Conservation (phyloP, 2,888 invertebrate species). For the Polyommatus icarus region DNA sequence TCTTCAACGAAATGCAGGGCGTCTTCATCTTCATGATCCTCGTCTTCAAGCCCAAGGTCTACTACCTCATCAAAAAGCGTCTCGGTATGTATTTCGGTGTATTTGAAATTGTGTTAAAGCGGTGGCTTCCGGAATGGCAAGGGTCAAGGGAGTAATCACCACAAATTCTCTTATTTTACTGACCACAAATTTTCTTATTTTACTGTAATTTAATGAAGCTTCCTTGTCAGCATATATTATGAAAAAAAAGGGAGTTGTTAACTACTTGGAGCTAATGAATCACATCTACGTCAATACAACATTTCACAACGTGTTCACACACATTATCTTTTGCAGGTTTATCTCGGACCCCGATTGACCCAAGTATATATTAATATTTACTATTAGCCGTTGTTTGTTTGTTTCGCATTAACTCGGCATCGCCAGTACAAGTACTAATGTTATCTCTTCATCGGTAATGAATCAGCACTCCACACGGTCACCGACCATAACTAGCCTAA, state of each 20-base stretch:
- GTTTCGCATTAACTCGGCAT: conserved; percentile 24
- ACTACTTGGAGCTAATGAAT: background rate
- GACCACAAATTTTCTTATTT: background rate
- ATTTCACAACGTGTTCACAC: conserved; percentile 23
- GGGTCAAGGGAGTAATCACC: background rate
- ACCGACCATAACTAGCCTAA: conserved; percentile 15
- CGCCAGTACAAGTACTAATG: background rate
- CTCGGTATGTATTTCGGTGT: conserved; percentile 65
- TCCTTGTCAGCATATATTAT: too few relatives aligned
- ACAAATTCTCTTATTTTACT: background rate
- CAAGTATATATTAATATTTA: conserved; percentile 68
- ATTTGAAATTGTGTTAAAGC: background rate
- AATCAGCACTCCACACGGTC: conserved; percentile 23
- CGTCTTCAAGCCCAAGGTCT: conserved; percentile 84
- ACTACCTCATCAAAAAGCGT: conserved; percentile 78
- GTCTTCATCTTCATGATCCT: conserved; percentile 87
- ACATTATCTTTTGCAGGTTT: conserved; percentile 64
- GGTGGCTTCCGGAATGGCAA: background rate
- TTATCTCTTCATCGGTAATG: conserved; percentile 21
- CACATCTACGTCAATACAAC: background rate
- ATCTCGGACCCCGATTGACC: conserved; percentile 65
- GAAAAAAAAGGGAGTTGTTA: too few relatives aligned
- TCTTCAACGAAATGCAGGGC: conserved; percentile 85
- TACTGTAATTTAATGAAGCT: too few relatives aligned
- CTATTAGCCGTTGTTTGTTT: conserved; percentile 42